Evolutionary conservation across 2,113 vertebrate species (phyloP).

Genomic region (Plectropomus leopardus): DNA sequence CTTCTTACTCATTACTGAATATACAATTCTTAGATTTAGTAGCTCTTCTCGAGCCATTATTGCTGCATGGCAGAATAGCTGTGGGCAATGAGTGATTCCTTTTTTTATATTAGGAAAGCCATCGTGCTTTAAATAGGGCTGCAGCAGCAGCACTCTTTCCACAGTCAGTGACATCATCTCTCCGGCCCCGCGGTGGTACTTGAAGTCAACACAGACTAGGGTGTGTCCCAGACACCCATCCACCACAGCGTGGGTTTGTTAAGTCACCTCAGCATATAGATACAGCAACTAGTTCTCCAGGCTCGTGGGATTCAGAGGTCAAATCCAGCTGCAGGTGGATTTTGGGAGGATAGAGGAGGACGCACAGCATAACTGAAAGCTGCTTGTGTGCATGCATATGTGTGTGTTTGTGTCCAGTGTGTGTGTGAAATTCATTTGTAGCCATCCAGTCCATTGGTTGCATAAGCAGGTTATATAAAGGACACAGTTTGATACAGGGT

Average conservation of each 20-base stretch:
- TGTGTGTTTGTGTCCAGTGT: neutral
- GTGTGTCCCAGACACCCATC: conserved; percentile 39
- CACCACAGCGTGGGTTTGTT: neutral
- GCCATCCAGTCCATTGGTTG: conserved; percentile 24
- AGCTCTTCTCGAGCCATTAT: conserved; percentile 27
- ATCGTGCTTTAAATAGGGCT: conserved; percentile 60
- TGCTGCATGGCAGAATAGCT: conserved; percentile 41
- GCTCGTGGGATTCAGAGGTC: conserved; percentile 19
- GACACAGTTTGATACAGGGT: conserved; percentile 29
- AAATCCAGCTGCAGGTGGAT: conserved; percentile 34
- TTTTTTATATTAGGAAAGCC: conserved; percentile 31
- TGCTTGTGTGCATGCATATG: conserved; percentile 1
- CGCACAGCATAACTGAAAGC: neutral
- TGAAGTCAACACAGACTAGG: conserved; percentile 44
- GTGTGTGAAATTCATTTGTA: conserved; percentile 29
- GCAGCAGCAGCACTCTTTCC: conserved; percentile 44
- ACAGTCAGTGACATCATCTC: conserved; percentile 67
- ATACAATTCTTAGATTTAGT: conserved; percentile 25
- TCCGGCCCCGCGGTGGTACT: conserved; percentile 42
- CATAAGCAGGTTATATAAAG: conserved; percentile 56
- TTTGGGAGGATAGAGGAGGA: conserved; percentile 21
- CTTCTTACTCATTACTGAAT: conserved; percentile 3
- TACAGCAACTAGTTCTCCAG: conserved; percentile 31
- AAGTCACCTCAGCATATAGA: conserved; percentile 16
- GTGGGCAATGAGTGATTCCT: conserved; percentile 31